Percentiles rank a stretch among this genome's conserved stretches.
Evolutionary conservation across 2,888 invertebrate genomes (phyloP).

Genomic region (Melinopterus prodromus): DNA sequence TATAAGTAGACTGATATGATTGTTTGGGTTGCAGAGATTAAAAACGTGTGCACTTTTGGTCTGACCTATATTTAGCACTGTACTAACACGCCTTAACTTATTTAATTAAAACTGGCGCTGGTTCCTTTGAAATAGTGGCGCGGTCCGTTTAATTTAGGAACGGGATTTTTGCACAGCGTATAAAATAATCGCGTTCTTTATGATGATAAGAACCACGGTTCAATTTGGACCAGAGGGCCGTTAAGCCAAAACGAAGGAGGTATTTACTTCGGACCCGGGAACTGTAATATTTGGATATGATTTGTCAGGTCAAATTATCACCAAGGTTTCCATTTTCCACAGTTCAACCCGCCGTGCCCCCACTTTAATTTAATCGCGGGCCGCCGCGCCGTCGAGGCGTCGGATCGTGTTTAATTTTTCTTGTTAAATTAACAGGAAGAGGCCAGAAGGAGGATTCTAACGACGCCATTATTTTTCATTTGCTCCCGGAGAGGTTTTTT

Average conservation of each 20-base stretch:
- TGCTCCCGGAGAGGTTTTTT: not conserved
- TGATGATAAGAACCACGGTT: not conserved
- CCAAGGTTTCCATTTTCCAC: not conserved
- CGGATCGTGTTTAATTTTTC: not conserved
- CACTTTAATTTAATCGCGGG: slow-evolving; percentile 4
- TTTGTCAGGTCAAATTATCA: slow-evolving; percentile 4
- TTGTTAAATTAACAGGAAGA: not conserved
- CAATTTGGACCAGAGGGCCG: not conserved
- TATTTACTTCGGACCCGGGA: not conserved
- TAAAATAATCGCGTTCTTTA: slow-evolving; percentile 4
- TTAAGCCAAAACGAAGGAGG: not conserved
- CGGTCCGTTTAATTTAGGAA: not conserved
- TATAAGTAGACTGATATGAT: too few relatives aligned
- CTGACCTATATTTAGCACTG: too few relatives aligned
- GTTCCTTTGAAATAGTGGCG: not conserved
- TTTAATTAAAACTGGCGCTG: not conserved
- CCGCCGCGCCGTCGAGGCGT: not conserved
- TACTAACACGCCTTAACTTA: not conserved
- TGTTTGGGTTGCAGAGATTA: too few relatives aligned
- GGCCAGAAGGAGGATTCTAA: slow-evolving; percentile 4
- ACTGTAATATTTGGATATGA: slow-evolving; percentile 4
- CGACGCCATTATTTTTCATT: not conserved
- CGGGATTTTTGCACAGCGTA: not conserved
- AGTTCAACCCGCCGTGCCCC: not conserved
- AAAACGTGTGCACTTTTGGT: too few relatives aligned